These are phyloP conservation scores for Hybognathus amarus DNA, from an alignment of 2,797 vertebrate species.

Conservation along the genomic window DNA sequence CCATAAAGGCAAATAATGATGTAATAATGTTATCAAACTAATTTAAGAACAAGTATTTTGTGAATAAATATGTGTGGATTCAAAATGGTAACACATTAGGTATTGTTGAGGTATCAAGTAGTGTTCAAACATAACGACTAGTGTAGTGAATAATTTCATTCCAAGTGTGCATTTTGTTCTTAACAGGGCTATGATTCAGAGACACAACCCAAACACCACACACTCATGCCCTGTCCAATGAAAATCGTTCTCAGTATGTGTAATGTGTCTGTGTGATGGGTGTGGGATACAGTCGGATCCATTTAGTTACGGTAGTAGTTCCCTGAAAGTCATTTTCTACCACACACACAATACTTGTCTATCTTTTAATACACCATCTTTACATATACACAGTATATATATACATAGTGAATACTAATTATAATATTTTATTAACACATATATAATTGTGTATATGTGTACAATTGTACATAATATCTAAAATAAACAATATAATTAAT, in stretches of 20 bases:
- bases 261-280: constrained; percentile 41
- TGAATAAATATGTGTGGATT: not conserved
- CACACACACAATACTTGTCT: too few relatives aligned
- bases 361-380: too few relatives aligned
- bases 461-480: too few relatives aligned
- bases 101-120: not conserved
- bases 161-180: not conserved
- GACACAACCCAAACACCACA: constrained; percentile 37
- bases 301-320: not conserved
- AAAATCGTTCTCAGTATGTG: constrained; percentile 35
- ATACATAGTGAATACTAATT: too few relatives aligned
- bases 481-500: too few relatives aligned
- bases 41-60: not conserved
- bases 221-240: constrained; percentile 49
- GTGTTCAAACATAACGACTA: not conserved
- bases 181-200: not conserved
- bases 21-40: not conserved
- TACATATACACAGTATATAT: too few relatives aligned
- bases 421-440: too few relatives aligned
- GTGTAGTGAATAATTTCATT: not conserved
- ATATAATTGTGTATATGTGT: too few relatives aligned
- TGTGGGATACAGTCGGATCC: constrained; percentile 30
- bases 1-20: not conserved
- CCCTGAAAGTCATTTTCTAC: not conserved
- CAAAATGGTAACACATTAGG: not conserved